Percentiles rank a stretch among this genome's conserved stretches.
phyloP scores from a whole-genome alignment of 2,888 invertebrate genomes.

The Penaeus monodon region DNA sequence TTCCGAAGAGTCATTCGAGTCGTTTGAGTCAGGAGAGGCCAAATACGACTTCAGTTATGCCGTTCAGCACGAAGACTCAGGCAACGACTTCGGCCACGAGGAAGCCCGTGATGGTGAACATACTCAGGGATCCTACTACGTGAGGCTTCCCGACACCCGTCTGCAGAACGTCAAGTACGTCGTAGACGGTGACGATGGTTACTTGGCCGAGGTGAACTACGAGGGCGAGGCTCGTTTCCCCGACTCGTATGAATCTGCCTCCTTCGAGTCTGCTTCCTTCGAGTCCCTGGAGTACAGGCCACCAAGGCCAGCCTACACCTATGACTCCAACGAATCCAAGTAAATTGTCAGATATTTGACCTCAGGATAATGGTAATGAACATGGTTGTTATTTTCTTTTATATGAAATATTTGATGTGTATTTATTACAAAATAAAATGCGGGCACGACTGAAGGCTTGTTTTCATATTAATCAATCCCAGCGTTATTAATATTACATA shows the following conservation, averaged over 20 bases:
- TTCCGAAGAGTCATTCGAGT: too few species aligned
- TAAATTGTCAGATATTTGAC: too few species aligned
- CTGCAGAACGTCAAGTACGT: constrained; percentile 46
- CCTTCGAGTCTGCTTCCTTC: not conserved
- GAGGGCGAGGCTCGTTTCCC: constrained; percentile 43
- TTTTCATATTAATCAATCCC: too few species aligned
- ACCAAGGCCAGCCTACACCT: too few species aligned
- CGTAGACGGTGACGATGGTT: constrained; percentile 51
- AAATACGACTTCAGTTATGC: constrained; percentile 34
- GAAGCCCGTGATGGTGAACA: constrained; percentile 47
- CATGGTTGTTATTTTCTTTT: too few species aligned
- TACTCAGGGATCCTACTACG: constrained; percentile 43
- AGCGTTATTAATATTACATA: too few species aligned
- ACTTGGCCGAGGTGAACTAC: constrained; percentile 46
- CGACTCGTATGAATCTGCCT: constrained; percentile 27
- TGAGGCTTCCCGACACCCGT: constrained; percentile 52
- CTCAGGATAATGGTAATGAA: too few species aligned
- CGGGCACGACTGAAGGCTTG: too few species aligned
- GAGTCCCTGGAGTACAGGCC: constrained; percentile 9
- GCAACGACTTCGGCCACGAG: constrained; percentile 48
- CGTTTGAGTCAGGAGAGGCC: not conserved
- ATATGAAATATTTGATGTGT: too few species aligned
- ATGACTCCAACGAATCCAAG: too few species aligned
- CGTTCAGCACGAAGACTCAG: constrained; percentile 43
- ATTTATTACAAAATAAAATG: too few species aligned